A percentile compares a stretch with the other conserved stretches of the same genome.
phyloP scores from a whole-genome alignment of 2,888 invertebrate species.

The Vannuccia rotundouncinata region DNA sequence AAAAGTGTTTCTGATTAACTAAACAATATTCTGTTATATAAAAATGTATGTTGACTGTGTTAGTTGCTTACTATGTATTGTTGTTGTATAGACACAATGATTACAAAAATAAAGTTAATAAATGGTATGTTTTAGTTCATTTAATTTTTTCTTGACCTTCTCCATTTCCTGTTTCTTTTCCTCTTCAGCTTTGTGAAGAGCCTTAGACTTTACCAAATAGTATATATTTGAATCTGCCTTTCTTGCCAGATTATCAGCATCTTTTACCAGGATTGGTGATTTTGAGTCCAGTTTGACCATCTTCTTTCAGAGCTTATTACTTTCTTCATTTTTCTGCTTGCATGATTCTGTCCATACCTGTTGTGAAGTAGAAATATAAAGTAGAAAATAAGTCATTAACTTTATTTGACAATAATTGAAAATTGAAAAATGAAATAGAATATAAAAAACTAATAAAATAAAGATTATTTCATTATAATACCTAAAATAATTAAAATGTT shows the following conservation, averaged over 20 bases:
- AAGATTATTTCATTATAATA: too few species aligned
- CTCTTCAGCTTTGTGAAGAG: conserved; percentile 11
- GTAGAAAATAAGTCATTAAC: neutral
- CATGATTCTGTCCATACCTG: neutral
- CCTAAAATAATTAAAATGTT: too few species aligned
- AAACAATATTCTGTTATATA: too few species aligned
- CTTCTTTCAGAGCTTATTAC: neutral
- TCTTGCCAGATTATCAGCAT: conserved; percentile 17
- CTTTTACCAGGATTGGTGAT: neutral
- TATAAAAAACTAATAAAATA: too few species aligned
- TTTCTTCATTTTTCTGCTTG: neutral
- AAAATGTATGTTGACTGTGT: too few species aligned
- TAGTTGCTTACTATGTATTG: too few species aligned
- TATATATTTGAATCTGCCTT: neutral
- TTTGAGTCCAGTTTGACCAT: neutral
- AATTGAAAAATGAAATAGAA: too few species aligned
- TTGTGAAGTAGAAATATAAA: neutral
- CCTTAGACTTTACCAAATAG: conserved; percentile 21
- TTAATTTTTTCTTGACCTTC: conserved; percentile 18
- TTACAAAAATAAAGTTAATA: neutral
- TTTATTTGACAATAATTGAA: neutral
- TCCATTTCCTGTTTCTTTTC: conserved; percentile 17
- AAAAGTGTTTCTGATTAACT: too few species aligned
- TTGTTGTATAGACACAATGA: too few species aligned
- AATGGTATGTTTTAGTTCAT: conserved; percentile 16